phyloP scores from a whole-genome alignment of 1,140 invertebrate genomes.

The Papilio helenus region DNA sequence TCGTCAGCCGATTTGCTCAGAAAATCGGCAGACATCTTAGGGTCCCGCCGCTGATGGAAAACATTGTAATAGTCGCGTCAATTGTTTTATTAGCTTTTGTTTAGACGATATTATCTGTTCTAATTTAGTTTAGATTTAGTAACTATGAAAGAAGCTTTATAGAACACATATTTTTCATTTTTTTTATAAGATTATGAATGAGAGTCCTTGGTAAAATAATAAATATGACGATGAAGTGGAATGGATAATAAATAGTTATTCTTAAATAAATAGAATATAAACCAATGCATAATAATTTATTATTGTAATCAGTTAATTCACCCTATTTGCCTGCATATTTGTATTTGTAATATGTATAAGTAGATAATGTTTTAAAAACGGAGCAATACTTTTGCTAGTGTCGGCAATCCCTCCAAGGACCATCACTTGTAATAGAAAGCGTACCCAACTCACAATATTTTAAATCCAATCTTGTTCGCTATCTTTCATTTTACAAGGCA shows the following conservation, averaged over 20 bases:
- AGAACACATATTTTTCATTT: no score
- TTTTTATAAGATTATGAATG: no score
- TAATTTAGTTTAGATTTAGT: neutral
- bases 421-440: neutral
- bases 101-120: neutral
- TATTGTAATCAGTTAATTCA: no score
- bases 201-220: no score
- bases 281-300: no score
- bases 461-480: conserved; percentile 6
- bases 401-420: neutral
- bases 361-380: neutral
- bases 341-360: no score
- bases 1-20: neutral
- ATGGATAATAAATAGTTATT: no score
- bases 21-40: conserved; percentile 8
- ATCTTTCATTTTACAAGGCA: neutral
- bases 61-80: neutral
- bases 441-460: neutral
- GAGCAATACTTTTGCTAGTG: neutral
- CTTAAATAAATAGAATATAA: no score
- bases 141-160: neutral
- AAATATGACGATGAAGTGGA: no score
- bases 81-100: conserved; percentile 10
- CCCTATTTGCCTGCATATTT: no score
- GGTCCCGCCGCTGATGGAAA: neutral